Evolutionary conservation across 2,797 vertebrate genomes (phyloP).

Genomic region (Hoplostethus mediterraneus): DNA sequence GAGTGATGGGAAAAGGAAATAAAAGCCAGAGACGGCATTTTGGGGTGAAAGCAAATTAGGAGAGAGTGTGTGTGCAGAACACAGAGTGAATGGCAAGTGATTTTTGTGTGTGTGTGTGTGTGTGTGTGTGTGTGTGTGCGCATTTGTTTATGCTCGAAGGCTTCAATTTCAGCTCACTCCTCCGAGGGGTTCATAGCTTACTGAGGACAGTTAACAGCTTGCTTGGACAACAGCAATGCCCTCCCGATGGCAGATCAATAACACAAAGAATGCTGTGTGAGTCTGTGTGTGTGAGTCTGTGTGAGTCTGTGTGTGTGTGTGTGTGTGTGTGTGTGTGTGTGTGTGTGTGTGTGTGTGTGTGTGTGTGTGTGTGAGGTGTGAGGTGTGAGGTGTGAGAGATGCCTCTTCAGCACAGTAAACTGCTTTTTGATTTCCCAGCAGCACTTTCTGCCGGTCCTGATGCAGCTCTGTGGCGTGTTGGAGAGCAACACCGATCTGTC

Average conservation of each 20-base stretch:
- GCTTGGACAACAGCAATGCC: constrained; percentile 29
- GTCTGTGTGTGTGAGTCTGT: background rate
- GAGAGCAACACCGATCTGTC: constrained; percentile 24
- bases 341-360: background rate
- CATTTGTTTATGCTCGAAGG: constrained; percentile 51
- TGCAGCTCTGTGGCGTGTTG: constrained; percentile 19
- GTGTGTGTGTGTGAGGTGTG: background rate
- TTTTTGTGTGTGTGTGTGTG: background rate
- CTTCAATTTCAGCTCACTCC: constrained; percentile 34
- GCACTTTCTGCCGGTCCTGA: background rate
- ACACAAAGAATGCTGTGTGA: too few species aligned
- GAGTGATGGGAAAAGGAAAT: too few species aligned
- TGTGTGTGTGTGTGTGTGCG: background rate
- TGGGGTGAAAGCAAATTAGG: too few species aligned
- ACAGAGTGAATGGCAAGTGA: too few species aligned
- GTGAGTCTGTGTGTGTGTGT: background rate
- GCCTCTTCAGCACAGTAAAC: constrained; percentile 6
- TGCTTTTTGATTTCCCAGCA: constrained; percentile 18
- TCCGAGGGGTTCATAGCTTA: constrained; percentile 23
- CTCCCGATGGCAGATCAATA: constrained; percentile 9
- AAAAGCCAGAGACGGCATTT: too few species aligned
- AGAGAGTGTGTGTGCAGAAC: too few species aligned
- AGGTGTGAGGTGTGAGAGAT: background rate
- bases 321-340: background rate
- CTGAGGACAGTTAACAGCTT: constrained; percentile 39